A percentile compares a stretch with the other conserved stretches of the same genome.
phyloP scores from a whole-genome alignment of 2,113 vertebrate genomes.

The Saccopteryx bilineata region DNA sequence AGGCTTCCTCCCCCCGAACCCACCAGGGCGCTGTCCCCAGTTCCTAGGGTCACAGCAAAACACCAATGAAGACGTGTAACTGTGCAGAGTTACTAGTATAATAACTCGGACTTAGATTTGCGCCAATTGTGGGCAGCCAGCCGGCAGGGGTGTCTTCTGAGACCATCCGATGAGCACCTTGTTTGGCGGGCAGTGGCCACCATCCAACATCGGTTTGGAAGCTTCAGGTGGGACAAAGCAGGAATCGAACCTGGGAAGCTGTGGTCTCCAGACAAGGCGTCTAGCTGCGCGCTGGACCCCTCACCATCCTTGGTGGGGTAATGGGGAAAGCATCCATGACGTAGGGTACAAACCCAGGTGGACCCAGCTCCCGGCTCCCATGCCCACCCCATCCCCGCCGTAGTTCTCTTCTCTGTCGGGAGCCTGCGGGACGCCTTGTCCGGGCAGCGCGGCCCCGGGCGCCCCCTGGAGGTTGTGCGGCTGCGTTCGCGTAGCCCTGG shows the following conservation, averaged over 20 bases:
- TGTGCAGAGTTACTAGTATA: background rate
- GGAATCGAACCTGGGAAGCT: rapidly evolving
- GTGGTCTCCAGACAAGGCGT: rapidly evolving
- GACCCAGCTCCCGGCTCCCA: background rate
- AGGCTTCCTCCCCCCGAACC: background rate
- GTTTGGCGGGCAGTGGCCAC: rapidly evolving
- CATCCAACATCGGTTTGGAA: background rate
- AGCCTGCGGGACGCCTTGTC: rapidly evolving
- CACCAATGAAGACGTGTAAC: background rate
- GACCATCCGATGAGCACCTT: background rate
- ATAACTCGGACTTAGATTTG: background rate
- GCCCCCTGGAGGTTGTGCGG: constrained; percentile 71
- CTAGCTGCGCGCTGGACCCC: background rate
- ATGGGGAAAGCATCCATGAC: background rate
- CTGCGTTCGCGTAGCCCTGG: background rate
- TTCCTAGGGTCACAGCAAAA: background rate
- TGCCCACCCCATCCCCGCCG: no score
- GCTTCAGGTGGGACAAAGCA: background rate
- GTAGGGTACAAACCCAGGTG: background rate
- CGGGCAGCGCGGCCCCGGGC: background rate
- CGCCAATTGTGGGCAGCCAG: background rate
- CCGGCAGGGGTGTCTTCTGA: background rate
- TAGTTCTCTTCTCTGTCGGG: background rate
- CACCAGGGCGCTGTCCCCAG: background rate
- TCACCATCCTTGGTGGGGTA: background rate